These are phyloP conservation scores for Premnoplex brunnescens DNA, from an alignment of 2,797 vertebrate species.

Conservation along the genomic window DNA sequence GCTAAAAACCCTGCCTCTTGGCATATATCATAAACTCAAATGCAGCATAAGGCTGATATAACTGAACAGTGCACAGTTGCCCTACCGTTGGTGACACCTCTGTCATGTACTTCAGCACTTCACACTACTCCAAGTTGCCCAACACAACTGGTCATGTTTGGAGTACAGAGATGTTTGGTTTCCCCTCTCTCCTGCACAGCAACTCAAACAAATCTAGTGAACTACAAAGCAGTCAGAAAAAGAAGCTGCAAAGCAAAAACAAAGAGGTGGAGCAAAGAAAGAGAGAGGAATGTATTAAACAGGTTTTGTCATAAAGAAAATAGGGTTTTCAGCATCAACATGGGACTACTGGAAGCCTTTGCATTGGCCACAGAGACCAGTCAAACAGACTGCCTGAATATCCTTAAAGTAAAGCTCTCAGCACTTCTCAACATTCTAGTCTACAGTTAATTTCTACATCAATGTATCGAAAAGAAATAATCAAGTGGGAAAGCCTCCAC, in stretches of 20 bases:
- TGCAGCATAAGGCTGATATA: not conserved
- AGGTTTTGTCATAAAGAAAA: not conserved
- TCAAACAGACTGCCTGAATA: not conserved
- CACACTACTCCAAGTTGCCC: not conserved
- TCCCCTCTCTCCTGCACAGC: not conserved
- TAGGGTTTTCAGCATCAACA: fast-evolving
- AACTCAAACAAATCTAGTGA: not conserved
- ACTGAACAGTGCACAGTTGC: not conserved
- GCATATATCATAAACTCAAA: not conserved
- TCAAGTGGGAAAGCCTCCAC: not conserved
- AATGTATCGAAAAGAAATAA: not conserved
- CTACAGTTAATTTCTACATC: not conserved
- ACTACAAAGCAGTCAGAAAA: not conserved
- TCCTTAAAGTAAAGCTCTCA: not conserved
- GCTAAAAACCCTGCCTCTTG: not conserved
- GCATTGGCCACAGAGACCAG: not conserved
- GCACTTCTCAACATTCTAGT: not conserved
- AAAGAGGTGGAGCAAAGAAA: not conserved
- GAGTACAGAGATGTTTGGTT: not conserved
- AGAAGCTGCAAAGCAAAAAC: not conserved
- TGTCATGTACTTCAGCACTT: fast-evolving
- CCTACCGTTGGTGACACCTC: not conserved
- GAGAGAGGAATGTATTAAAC: not conserved
- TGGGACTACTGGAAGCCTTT: not conserved
- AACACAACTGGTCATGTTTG: not conserved